Evolutionary conservation across 2,888 invertebrate species (phyloP).

Genomic region (Cataglyphis cursor): DNA sequence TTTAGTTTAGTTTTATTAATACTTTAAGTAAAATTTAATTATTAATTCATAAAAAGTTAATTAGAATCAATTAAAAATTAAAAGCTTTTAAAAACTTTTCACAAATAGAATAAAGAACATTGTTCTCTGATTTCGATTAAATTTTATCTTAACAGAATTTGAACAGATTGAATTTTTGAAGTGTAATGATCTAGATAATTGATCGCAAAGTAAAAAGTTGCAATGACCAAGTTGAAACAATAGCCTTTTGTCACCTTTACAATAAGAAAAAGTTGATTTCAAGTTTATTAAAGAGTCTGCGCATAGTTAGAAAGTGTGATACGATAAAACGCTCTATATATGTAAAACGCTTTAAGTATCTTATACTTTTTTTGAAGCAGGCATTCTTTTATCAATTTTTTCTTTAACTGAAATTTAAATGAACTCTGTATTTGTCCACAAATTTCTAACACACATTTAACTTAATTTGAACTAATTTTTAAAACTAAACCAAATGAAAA

Average conservation of each 20-base stretch:
- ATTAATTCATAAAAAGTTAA: background rate
- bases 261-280: background rate
- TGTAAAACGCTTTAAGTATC: background rate
- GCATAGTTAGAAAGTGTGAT: constrained; percentile 7
- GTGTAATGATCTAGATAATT: constrained; percentile 41
- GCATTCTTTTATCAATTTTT: constrained; percentile 30
- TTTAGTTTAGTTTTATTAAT: background rate
- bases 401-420: constrained; percentile 4
- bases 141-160: constrained; percentile 20
- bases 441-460: constrained; percentile 1
- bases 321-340: constrained; percentile 14
- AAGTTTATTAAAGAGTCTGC: constrained; percentile 22
- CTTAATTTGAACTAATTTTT: background rate
- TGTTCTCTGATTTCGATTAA: background rate
- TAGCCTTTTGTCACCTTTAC: background rate
- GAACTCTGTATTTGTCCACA: background rate
- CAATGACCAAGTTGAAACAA: constrained; percentile 28
- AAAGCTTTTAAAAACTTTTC: background rate
- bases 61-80: background rate
- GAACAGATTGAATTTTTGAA: constrained; percentile 16
- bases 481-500: background rate
- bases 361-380: constrained; percentile 9
- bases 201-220: constrained; percentile 36
- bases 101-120: constrained; percentile 5
- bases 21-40: background rate